Evolutionary conservation across 2,797 vertebrate genomes (phyloP), one percentile per base, ranked within the genome.

Genomic region (Fringilla coelebs): DNA sequence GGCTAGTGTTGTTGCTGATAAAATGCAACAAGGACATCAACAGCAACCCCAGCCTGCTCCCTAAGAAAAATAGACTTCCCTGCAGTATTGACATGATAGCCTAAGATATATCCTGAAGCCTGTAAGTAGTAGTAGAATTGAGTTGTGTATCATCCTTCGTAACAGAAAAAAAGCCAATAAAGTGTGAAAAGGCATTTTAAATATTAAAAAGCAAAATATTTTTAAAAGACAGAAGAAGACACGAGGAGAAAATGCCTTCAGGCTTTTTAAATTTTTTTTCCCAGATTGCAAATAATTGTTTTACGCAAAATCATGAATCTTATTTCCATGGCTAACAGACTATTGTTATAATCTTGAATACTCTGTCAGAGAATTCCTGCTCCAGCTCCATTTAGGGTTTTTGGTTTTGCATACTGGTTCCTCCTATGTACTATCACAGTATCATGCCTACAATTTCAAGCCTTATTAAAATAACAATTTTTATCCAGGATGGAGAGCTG

Each of bases 401-500:
- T 81, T 89, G 45, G 18, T 38, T 97, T 96, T 96, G 52, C 80
- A 87, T 88, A 54, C 31, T 85, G 41, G 65, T 96, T 97, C 91
- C 17, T 74, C 38, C 68, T 74, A 61, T n/a, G 1, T 92, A 82
- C 80, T 95, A 95, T 95, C 81, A 82, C 34, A 91, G 62, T 89
- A 91, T 89, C 75, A 61, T 94, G 79, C 36, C 80, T 90, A 48
- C 15, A 48, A 43, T 57, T 96, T 95, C 91, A 85, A 73, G 29
- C 43, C 85, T 68, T 95, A 96, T 94, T 96, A 85, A 95, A 97
- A 96, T 93, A 94, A 94, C 86, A n/a, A 91, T 96, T 94, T 96
- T 97, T 87, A 91, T 92, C 85, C 29, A 55, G 66, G 61, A 81
- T 2, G 1, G 89, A 83, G 75, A 87, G 55, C 65, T 92, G 52